These are phyloP conservation scores for Corbicula japonica DNA, from an alignment of 2,888 invertebrate species.

Conservation along the genomic window DNA sequence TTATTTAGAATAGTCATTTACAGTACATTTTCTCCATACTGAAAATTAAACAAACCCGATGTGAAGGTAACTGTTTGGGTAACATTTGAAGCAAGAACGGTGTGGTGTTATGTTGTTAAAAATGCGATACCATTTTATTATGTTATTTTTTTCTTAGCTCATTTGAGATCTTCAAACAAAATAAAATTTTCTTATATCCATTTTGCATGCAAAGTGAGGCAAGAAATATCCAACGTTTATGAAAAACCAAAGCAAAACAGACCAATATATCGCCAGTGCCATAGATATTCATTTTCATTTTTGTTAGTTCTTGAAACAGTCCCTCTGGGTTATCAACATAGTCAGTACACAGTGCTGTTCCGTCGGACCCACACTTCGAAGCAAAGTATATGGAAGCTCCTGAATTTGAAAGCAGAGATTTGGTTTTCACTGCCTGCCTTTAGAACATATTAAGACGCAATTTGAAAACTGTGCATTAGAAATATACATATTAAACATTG, in stretches of 20 bases:
- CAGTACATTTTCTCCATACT: too few species aligned
- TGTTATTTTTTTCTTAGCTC: not conserved
- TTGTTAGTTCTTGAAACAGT: constrained; percentile 26
- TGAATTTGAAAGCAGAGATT: too few species aligned
- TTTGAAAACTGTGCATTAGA: too few species aligned
- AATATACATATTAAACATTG: too few species aligned
- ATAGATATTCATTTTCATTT: constrained; percentile 32
- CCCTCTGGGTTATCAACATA: constrained; percentile 14
- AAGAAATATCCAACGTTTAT: not conserved
- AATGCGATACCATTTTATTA: not conserved
- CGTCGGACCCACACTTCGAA: not conserved
- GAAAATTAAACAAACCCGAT: too few species aligned
- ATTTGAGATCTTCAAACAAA: not conserved
- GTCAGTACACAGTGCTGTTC: constrained; percentile 4
- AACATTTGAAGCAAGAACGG: not conserved
- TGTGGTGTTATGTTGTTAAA: not conserved
- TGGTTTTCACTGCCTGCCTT: too few species aligned
- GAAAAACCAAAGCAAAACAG: not conserved
- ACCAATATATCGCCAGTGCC: constrained; percentile 37
- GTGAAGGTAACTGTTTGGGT: too few species aligned
- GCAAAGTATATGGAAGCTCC: too few species aligned
- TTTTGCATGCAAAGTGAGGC: not conserved
- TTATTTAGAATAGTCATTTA: too few species aligned
- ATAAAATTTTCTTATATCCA: not conserved
- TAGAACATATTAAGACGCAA: too few species aligned